Evolutionary conservation across 2,113 vertebrate genomes (phyloP).

Genomic region (Melanocharis versteri): DNA sequence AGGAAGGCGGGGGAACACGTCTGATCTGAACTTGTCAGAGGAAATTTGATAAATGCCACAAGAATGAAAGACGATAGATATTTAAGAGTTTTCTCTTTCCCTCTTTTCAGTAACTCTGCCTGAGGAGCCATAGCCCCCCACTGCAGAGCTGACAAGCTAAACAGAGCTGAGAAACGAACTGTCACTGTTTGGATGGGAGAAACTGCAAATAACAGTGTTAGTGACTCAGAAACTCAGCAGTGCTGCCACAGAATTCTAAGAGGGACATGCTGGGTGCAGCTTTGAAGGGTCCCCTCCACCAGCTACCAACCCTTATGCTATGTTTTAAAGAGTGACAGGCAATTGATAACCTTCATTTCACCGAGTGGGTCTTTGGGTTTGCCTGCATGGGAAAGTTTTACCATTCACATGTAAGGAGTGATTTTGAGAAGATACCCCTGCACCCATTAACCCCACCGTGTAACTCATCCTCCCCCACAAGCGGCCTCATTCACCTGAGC

Average conservation of each 20-base stretch:
- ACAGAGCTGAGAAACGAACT: conserved; percentile 18
- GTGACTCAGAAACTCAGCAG: neutral
- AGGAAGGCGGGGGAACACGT: neutral
- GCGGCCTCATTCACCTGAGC: neutral
- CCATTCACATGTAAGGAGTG: neutral
- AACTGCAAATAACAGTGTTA: neutral
- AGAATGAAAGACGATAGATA: conserved; percentile 50
- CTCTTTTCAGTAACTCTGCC: conserved; percentile 16
- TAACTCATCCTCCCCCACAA: neutral
- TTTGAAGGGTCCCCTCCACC: neutral
- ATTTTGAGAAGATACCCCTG: neutral
- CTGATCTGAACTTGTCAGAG: conserved; percentile 46
- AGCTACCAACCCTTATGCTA: neutral
- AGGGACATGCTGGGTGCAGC: neutral
- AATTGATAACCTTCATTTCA: neutral
- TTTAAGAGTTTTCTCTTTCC: conserved; percentile 33
- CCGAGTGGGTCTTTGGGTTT: neutral
- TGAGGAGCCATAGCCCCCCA: neutral
- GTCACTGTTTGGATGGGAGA: neutral
- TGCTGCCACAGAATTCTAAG: neutral
- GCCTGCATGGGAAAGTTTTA: neutral
- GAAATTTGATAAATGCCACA: conserved; percentile 58
- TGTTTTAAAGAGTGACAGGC: neutral
- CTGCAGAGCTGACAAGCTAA: conserved; percentile 45
- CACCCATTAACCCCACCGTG: neutral